These are phyloP conservation scores for Arrhopalites spinosus DNA, from an alignment of 2,888 invertebrate species.

Conservation along the genomic window DNA sequence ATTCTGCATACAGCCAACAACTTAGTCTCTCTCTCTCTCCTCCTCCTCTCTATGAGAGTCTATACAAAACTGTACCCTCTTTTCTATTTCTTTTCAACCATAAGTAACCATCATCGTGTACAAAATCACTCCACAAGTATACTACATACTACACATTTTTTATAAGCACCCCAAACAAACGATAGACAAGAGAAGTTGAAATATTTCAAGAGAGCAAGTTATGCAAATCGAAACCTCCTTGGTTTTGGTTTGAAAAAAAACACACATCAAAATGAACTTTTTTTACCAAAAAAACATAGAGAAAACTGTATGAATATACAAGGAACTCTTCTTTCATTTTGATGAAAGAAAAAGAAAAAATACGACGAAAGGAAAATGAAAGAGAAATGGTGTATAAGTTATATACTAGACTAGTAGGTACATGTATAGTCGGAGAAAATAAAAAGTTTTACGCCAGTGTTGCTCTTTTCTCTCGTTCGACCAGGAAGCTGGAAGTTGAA, in stretches of 20 bases:
- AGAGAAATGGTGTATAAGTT: background rate
- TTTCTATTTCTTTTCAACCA: too few species aligned
- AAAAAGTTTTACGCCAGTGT: slow-evolving; percentile 50
- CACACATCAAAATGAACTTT: slow-evolving; percentile 25
- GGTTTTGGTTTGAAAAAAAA: slow-evolving; percentile 9
- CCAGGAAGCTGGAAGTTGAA: slow-evolving; percentile 29
- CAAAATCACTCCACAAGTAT: background rate
- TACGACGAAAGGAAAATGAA: slow-evolving; percentile 3
- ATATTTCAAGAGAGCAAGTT: slow-evolving; percentile 19
- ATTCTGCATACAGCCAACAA: background rate
- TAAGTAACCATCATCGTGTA: too few species aligned
- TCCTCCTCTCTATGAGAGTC: too few species aligned
- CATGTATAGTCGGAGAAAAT: background rate
- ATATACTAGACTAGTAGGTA: too few species aligned
- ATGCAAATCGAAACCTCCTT: slow-evolving; percentile 40
- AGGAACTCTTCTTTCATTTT: too few species aligned
- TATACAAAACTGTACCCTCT: too few species aligned
- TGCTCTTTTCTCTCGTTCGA: slow-evolving; percentile 49
- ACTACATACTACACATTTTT: slow-evolving; percentile 5
- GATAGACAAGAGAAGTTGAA: background rate
- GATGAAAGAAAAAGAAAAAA: background rate
- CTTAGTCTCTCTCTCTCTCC: background rate
- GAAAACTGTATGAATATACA: slow-evolving; percentile 6
- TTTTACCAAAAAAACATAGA: background rate
- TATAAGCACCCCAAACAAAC: background rate